A percentile compares a stretch with the other conserved stretches of the same genome.
Evolutionary conservation across 2,113 vertebrate species (phyloP).

Genomic region (Microcebus griseorufus): DNA sequence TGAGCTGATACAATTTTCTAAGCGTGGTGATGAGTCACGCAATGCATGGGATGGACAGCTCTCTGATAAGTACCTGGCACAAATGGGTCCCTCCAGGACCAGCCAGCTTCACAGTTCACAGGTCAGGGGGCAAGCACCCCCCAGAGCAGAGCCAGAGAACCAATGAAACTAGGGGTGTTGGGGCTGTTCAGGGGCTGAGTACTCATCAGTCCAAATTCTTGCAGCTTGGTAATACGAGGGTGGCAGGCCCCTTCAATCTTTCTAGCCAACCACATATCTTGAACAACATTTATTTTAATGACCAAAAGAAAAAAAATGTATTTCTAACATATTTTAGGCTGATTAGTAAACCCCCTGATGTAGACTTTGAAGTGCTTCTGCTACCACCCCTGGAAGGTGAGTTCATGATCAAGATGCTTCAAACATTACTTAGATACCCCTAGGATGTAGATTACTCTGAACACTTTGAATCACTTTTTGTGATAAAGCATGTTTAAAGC

Average conservation of each 20-base stretch:
- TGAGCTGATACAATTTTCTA: background rate
- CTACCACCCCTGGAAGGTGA: background rate
- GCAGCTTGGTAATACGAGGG: background rate
- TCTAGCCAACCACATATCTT: background rate
- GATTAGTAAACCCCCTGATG: background rate
- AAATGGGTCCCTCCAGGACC: background rate
- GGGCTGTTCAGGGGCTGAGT: background rate
- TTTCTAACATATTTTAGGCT: background rate
- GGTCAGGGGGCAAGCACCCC: background rate
- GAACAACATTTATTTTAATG: background rate
- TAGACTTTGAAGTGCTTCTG: background rate
- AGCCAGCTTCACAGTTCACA: background rate
- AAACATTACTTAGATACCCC: background rate
- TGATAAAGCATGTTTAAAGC: background rate
- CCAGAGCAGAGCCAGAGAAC: background rate
- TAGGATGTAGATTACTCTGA: background rate
- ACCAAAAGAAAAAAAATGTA: background rate
- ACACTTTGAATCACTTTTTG: fast-evolving
- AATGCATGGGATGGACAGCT: background rate
- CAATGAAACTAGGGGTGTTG: fast-evolving
- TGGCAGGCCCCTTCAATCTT: background rate
- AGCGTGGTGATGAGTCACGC: background rate
- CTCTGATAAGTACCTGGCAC: background rate
- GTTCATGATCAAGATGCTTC: background rate
- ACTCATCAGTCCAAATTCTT: background rate